Evolutionary conservation across 2,797 vertebrate species (phyloP).

Genomic region (Aeoliscus strigatus): DNA sequence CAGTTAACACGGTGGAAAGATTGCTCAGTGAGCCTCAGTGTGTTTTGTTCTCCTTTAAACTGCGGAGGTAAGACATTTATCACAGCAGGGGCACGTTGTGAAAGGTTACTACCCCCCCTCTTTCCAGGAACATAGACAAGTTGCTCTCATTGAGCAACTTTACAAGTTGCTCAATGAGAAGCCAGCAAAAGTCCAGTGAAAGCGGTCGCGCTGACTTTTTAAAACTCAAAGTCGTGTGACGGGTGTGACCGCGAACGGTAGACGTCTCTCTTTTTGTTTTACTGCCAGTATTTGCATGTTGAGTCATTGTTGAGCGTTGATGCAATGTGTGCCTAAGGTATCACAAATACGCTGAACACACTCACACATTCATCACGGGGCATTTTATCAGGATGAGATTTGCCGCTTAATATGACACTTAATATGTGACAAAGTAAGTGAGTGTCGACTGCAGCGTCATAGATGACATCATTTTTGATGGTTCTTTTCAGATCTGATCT

Average conservation of each 20-base stretch:
- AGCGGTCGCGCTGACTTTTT: not conserved
- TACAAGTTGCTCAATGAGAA: conserved; percentile 41
- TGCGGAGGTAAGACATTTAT: conserved; percentile 47
- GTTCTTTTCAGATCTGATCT: too few species aligned
- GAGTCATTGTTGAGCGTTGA: not conserved
- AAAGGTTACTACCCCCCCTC: conserved; percentile 43
- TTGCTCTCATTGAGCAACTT: too few species aligned
- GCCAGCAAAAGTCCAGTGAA: not conserved
- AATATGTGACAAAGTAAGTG: too few species aligned
- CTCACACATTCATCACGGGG: not conserved
- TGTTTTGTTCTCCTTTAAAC: conserved; percentile 23
- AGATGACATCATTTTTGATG: too few species aligned
- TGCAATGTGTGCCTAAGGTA: not conserved
- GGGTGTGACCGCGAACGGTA: too few species aligned
- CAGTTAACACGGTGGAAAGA: conserved; percentile 44
- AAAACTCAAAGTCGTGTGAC: not conserved
- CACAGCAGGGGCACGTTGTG: conserved; percentile 34
- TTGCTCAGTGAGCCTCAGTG: conserved; percentile 50
- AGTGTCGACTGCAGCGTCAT: too few species aligned
- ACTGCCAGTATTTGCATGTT: conserved; percentile 8
- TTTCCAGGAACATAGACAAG: conserved; percentile 48
- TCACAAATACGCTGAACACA: not conserved
- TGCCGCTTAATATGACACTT: too few species aligned
- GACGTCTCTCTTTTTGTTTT: conserved; percentile 8
- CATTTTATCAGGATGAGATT: too few species aligned